Evolutionary conservation across 2,888 invertebrate species (phyloP).

Genomic region (Nebria salina): DNA sequence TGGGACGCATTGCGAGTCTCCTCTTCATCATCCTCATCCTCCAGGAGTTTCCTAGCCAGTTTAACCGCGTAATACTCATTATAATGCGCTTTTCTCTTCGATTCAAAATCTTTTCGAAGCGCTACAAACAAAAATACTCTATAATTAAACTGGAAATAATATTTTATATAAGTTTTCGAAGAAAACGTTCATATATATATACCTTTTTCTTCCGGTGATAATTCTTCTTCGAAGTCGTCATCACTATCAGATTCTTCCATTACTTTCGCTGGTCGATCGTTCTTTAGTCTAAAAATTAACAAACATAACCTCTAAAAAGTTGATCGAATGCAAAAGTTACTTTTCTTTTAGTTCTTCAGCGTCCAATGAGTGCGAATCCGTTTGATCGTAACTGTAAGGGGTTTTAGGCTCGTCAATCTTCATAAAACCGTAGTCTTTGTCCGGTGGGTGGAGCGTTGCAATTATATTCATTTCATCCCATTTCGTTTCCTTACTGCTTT

Average conservation of each 20-base stretch:
- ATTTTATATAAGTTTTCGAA: background rate
- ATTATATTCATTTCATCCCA: slow-evolving; percentile 99
- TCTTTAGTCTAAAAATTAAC: slow-evolving; percentile 57
- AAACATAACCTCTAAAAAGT: background rate
- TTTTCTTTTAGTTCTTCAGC: slow-evolving; percentile 82
- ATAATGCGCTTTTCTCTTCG: slow-evolving; percentile 95
- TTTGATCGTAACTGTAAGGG: slow-evolving; percentile 75
- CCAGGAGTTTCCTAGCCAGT: slow-evolving; percentile 88
- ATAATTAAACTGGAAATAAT: background rate
- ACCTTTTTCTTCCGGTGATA: slow-evolving; percentile 65
- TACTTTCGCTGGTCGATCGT: slow-evolving; percentile 63
- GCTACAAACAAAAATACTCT: slow-evolving; percentile 59
- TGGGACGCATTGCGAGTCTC: slow-evolving; percentile 47
- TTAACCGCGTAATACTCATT: slow-evolving; percentile 97
- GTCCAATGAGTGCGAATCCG: slow-evolving; percentile 65
- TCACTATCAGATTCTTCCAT: slow-evolving; percentile 60
- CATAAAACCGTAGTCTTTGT: slow-evolving; percentile 99
- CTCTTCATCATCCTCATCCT: slow-evolving; percentile 88
- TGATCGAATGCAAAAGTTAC: slow-evolving; percentile 59
- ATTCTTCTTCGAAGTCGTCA: slow-evolving; percentile 59
- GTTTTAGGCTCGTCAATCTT: slow-evolving; percentile 98
- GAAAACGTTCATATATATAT: slow-evolving; percentile 2
- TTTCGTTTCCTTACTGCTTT: slow-evolving; percentile 72
- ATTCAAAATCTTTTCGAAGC: slow-evolving; percentile 84
- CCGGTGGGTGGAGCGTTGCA: slow-evolving; percentile 95